These are phyloP conservation scores for western clawed frog (Xenopus tropicalis) DNA, from an alignment of 2,113 vertebrate genomes.

Conservation along the genomic window DNA sequence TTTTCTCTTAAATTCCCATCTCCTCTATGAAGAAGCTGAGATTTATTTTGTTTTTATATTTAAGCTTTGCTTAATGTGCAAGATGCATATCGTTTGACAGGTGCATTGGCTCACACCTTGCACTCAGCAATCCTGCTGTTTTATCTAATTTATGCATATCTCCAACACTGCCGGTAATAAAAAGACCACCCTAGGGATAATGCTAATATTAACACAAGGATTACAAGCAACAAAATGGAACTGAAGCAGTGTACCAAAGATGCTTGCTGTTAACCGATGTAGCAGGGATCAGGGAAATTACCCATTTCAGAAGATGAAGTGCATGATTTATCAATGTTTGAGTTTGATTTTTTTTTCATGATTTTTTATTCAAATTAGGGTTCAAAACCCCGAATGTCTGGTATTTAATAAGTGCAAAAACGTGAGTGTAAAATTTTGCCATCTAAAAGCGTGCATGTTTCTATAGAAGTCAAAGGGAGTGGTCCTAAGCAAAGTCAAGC, in stretches of 20 bases:
- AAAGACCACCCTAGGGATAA: conserved; percentile 31
- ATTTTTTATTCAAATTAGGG: no score
- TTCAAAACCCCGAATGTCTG: no score
- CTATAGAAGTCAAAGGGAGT: no score
- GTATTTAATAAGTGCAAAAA: no score
- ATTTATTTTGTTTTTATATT: no score
- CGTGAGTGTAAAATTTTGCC: no score
- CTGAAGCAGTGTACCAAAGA: neutral
- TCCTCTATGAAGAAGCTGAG: neutral
- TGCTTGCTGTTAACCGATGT: neutral
- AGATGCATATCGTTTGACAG: conserved; percentile 22
- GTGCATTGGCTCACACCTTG: conserved; percentile 33
- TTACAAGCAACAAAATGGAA: conserved; percentile 5
- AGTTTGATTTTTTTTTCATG: no score
- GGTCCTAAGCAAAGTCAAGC: no score
- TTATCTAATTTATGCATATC: conserved; percentile 27
- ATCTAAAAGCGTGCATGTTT: no score
- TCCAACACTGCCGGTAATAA: conserved; percentile 14
- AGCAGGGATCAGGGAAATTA: neutral
- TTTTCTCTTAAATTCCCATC: neutral
- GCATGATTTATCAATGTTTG: no score
- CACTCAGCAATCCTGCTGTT: conserved; percentile 6
- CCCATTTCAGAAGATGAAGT: neutral
- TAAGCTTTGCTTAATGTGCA: conserved; percentile 10
- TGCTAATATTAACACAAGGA: conserved; percentile 5